These are phyloP conservation scores for Gambelia wislizenii DNA, from an alignment of 2,797 vertebrate species.

Conservation along the genomic window DNA sequence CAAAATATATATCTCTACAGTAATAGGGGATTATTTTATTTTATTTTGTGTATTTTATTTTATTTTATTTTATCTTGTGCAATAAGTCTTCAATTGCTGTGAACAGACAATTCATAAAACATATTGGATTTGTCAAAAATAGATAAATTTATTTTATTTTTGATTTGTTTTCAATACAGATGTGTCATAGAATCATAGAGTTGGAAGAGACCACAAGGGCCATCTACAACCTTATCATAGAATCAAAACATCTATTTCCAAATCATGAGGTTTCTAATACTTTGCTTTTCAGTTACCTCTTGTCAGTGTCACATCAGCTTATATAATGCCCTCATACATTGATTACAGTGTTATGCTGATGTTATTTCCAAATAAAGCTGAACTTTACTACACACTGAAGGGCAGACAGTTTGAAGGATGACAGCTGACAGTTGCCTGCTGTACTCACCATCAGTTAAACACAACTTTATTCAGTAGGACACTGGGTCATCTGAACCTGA, in stretches of 20 bases:
- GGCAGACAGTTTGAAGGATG: constrained; percentile 3
- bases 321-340: background rate
- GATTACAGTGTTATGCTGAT: background rate
- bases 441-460: background rate
- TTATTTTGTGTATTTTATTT: background rate
- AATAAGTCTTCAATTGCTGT: background rate
- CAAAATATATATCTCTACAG: background rate
- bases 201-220: too few species aligned
- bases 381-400: background rate
- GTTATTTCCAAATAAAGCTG: background rate
- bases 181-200: too few species aligned
- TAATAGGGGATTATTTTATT: background rate
- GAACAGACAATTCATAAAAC: background rate
- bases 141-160: background rate
- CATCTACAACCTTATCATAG: background rate
- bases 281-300: background rate
- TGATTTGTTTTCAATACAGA: background rate
- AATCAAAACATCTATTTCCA: background rate
- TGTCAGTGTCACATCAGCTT: background rate
- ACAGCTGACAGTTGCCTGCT: constrained; percentile 7
- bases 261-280: background rate
- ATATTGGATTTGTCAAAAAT: background rate
- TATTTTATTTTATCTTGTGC: background rate
- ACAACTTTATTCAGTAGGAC: constrained; percentile 8
- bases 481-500: constrained; percentile 13